Percentiles rank a stretch among this genome's conserved stretches.
Evolutionary conservation across 2,888 invertebrate species (phyloP).

Genomic region (Acronicta leporina): DNA sequence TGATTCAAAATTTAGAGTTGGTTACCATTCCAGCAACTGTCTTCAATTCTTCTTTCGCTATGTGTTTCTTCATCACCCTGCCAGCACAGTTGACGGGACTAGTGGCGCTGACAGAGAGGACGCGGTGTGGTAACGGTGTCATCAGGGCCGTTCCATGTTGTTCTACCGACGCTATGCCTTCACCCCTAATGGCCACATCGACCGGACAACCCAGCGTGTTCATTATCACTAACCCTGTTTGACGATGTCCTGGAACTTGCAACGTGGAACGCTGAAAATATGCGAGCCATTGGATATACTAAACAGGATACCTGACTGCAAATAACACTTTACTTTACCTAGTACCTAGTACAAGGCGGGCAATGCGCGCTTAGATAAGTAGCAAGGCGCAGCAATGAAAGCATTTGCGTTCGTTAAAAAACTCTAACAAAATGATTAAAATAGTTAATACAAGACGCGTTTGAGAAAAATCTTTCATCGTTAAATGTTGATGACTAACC

Average conservation of each 20-base stretch:
- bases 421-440: too few relatives aligned
- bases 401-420: too few relatives aligned
- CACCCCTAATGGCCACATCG: slow-evolving; percentile 71
- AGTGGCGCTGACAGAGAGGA: slow-evolving; percentile 62
- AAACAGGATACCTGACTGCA: too few relatives aligned
- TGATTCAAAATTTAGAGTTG: background rate
- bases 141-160: slow-evolving; percentile 78
- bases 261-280: slow-evolving; percentile 77
- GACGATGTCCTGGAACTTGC: slow-evolving; percentile 76
- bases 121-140: slow-evolving; percentile 73
- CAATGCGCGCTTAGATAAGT: too few relatives aligned
- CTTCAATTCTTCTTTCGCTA: slow-evolving; percentile 63
- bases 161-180: slow-evolving; percentile 74
- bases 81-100: slow-evolving; percentile 75
- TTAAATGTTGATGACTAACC: too few relatives aligned
- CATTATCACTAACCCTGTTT: slow-evolving; percentile 89
- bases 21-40: slow-evolving; percentile 76
- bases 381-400: too few relatives aligned
- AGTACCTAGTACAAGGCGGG: too few relatives aligned
- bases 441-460: too few relatives aligned
- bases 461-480: too few relatives aligned
- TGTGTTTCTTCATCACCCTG: slow-evolving; percentile 70
- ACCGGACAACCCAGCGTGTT: slow-evolving; percentile 91
- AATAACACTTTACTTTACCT: too few relatives aligned
- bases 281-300: background rate